phyloP scores from a whole-genome alignment of 2,888 invertebrate genomes.

The Mesorhabditis spiculigera region DNA sequence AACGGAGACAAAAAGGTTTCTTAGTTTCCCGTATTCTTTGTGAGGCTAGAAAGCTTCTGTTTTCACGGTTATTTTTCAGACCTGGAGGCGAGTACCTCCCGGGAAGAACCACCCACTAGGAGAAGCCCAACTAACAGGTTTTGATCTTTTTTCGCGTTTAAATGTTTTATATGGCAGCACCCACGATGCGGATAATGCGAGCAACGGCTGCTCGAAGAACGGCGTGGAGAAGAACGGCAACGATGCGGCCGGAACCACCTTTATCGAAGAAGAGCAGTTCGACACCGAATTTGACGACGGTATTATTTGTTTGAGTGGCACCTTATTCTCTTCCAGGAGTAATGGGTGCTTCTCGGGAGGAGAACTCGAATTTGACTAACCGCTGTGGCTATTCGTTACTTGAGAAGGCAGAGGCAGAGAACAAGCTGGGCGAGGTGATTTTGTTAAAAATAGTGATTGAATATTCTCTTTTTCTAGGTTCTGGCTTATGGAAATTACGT shows the following conservation, averaged over 20 bases:
- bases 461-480: neutral
- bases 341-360: neutral
- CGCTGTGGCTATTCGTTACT: conserved; percentile 1
- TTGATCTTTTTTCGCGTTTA: neutral
- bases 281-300: neutral
- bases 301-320: neutral
- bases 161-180: neutral
- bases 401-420: neutral
- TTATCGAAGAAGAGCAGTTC: neutral
- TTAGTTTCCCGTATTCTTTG: neutral
- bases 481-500: neutral
- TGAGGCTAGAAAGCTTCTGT: no score
- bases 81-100: neutral
- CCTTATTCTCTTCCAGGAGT: no score
- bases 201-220: conserved; percentile 4
- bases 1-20: neutral
- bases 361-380: neutral
- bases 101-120: conserved; percentile 1
- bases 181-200: neutral
- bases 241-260: neutral
- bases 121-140: conserved; percentile 6
- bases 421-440: neutral
- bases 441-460: neutral
- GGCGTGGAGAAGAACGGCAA: neutral
- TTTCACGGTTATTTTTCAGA: neutral